phyloP scores from a whole-genome alignment of 2,888 invertebrate genomes.

The Mechanitis messenoides region DNA sequence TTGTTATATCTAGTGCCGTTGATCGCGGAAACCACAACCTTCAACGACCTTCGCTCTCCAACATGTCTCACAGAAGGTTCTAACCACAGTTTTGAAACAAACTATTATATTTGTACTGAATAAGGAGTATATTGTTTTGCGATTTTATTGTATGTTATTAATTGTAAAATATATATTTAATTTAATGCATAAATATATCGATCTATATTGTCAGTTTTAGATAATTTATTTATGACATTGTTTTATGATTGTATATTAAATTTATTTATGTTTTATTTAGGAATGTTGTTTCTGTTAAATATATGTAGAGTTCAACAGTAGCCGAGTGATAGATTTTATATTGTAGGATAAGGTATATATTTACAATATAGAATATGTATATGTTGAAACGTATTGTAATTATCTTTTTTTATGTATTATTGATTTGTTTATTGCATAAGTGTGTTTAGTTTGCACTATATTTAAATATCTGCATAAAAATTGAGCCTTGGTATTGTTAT shows the following conservation, averaged over 20 bases:
- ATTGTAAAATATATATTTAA: slow-evolving; percentile 49
- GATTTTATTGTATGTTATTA: background rate
- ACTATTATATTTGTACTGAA: slow-evolving; percentile 10
- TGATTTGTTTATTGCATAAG: no score
- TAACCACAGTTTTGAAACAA: slow-evolving; percentile 22
- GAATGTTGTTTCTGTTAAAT: slow-evolving; percentile 22
- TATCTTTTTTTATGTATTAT: no score
- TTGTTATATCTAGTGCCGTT: slow-evolving; percentile 75
- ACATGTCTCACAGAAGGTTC: slow-evolving; percentile 44
- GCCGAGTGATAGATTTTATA: slow-evolving; percentile 10
- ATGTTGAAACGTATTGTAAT: no score
- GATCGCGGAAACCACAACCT: slow-evolving; percentile 77
- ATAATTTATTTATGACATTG: slow-evolving; percentile 33
- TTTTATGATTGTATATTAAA: slow-evolving; percentile 29
- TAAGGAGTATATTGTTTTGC: slow-evolving; percentile 34
- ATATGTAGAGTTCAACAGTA: slow-evolving; percentile 26
- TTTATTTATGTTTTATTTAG: slow-evolving; percentile 24
- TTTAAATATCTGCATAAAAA: no score
- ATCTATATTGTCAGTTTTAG: slow-evolving; percentile 61
- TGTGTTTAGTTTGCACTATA: no score
- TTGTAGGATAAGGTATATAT: no score
- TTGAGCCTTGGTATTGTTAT: no score
- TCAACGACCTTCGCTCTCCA: slow-evolving; percentile 77
- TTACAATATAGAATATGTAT: no score
- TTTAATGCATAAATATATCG: slow-evolving; percentile 64